Percentiles rank a stretch among this genome's conserved stretches.
Evolutionary conservation across 2,888 invertebrate genomes (phyloP).

Genomic region (Epinotia ramella): DNA sequence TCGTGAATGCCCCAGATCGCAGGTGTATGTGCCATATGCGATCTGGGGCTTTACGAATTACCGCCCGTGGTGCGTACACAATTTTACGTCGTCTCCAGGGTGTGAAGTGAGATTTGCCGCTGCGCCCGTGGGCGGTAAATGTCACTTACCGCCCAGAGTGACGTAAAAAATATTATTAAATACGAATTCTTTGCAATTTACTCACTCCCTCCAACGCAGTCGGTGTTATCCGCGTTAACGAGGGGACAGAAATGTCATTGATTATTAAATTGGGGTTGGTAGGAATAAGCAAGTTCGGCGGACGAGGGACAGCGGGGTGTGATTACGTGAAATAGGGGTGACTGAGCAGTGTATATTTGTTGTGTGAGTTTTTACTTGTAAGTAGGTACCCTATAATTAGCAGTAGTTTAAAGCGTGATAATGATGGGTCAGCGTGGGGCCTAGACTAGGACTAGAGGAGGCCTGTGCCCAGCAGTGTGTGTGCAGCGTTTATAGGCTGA

Average conservation of each 20-base stretch:
- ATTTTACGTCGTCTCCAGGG: too few relatives aligned
- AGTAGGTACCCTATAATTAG: neutral
- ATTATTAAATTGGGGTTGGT: constrained; percentile 31
- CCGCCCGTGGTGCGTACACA: too few relatives aligned
- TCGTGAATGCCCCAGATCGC: too few relatives aligned
- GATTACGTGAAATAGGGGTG: constrained; percentile 12
- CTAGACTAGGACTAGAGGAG: too few relatives aligned
- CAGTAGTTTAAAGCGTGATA: neutral
- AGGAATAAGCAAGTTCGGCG: constrained; percentile 14
- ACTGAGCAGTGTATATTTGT: constrained; percentile 23
- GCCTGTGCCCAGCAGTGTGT: too few relatives aligned
- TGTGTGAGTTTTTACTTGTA: neutral
- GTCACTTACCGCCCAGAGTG: too few relatives aligned
- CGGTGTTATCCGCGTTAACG: neutral
- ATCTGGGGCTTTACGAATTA: too few relatives aligned
- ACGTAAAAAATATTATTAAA: neutral
- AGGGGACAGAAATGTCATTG: constrained; percentile 25
- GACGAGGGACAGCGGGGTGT: constrained; percentile 5
- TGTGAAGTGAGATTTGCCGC: too few relatives aligned
- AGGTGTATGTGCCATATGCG: too few relatives aligned
- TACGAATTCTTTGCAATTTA: neutral
- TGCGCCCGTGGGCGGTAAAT: too few relatives aligned
- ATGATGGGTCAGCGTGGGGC: too few relatives aligned
- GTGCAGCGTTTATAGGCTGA: too few relatives aligned
- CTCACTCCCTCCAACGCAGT: neutral